Base-by-base conservation (phyloP, 2,888 invertebrate species). In the Criorhina ranunculi region DNA sequence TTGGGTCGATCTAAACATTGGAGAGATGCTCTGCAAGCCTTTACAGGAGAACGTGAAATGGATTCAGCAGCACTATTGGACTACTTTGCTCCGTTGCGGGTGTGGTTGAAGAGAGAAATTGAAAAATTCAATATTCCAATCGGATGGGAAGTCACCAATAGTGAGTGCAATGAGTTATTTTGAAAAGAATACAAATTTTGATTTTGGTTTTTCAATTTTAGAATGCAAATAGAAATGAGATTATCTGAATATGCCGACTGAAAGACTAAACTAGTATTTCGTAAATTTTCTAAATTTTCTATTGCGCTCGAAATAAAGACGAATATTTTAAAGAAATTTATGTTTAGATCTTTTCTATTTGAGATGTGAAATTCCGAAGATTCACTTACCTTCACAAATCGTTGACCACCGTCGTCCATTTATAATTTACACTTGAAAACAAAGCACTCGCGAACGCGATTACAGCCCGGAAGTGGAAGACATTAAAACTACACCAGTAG, bases 1-100 rank as follows among this genome's bases (percentile, higher is more conserved):
- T 92, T 95, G 92, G 96, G 96, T 3, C 93, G 94, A 0, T 95
- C 96, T 0, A 93, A 93, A 86, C 95, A 95, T 2, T 96, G 96
- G 96, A 95, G 94, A 15, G 96, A 96, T 78, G 96, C 96, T 11
- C 94, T 98, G 93, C 94, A 96, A 89, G 93, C 93, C 8, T 92
- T 97, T n/a, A 97, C 97, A 0, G 97, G 96, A 0, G 94, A 94
- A 88, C 92, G 95, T 88, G 93, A 93, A 87, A 96, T 97, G 95
- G 94, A 95, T 88, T 95, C 96, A 0, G 93, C 94, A 44, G 95
- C 96, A 0, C 92, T 97, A 0, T 89, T 97, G 82, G 96, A 97
- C 90, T 97, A 96, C 92, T 97, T 97, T 92, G 93, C 93, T 83
- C 97, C 97, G 0, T 92, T 97, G 5, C 93, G 94, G 83, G 94